phyloP scores from a whole-genome alignment of 1,140 invertebrate genomes.

The Drosophila chauvacae region DNA sequence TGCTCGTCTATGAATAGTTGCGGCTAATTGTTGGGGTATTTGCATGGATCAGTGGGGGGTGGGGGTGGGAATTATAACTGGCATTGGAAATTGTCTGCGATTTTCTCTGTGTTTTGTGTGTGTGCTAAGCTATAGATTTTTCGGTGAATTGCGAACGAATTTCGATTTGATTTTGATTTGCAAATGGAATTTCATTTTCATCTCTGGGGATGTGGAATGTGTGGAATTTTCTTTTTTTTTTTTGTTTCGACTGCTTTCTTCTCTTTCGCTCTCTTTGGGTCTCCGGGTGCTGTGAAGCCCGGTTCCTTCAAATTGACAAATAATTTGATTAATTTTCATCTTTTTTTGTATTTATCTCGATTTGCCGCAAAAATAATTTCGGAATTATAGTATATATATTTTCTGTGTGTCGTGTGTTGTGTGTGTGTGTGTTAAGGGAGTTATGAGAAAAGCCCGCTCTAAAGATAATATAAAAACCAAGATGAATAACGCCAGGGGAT shows the following conservation, averaged over 20 bases:
- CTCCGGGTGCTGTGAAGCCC: constrained; percentile 51
- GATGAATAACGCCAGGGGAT: not conserved
- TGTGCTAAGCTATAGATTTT: constrained; percentile 50
- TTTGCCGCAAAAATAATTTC: constrained; percentile 70
- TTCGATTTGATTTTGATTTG: constrained; percentile 53
- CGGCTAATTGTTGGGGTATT: constrained; percentile 61
- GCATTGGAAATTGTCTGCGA: constrained; percentile 22
- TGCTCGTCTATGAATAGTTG: constrained; percentile 61
- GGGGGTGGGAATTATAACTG: constrained; percentile 5
- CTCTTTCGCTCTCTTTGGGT: constrained; percentile 81
- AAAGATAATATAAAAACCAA: not conserved
- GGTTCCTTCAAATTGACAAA: constrained; percentile 58
- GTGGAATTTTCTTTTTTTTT: constrained; percentile 26
- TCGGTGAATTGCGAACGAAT: constrained; percentile 67
- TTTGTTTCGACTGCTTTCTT: constrained; percentile 63
- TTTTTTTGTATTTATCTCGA: constrained; percentile 51
- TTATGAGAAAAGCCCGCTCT: not conserved
- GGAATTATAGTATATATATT: constrained; percentile 29
- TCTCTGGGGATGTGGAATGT: constrained; percentile 25
- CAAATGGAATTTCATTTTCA: constrained; percentile 66
- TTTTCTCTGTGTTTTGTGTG: constrained; percentile 22
- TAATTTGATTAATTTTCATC: constrained; percentile 56
- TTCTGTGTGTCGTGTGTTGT: constrained; percentile 26
- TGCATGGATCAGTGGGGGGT: constrained; percentile 22
- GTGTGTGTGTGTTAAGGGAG: constrained; percentile 14